These are phyloP conservation scores for Eurypyga helias DNA, from an alignment of 2,113 vertebrate genomes.

Conservation along the genomic window DNA sequence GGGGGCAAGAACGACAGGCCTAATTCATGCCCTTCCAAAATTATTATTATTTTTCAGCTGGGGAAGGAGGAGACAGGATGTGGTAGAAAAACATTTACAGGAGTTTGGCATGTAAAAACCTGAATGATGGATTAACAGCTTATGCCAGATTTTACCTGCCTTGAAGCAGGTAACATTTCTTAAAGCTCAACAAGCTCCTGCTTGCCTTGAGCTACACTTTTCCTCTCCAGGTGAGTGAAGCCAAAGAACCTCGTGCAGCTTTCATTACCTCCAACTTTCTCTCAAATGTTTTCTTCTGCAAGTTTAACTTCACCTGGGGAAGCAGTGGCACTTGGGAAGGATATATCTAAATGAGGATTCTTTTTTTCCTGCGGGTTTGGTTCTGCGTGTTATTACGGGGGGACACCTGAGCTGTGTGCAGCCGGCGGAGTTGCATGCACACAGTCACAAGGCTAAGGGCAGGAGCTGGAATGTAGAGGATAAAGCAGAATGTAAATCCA, in stretches of 20 bases:
- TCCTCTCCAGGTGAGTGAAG: conserved; percentile 23
- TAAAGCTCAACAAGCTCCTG: conserved; percentile 53
- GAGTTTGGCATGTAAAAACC: conserved; percentile 70
- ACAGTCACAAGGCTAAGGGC: conserved; percentile 42
- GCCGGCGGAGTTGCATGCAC: not conserved
- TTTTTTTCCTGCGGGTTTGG: not conserved
- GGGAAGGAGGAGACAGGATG: conserved; percentile 72
- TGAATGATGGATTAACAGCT: conserved; percentile 73
- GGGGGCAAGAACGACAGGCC: not conserved
- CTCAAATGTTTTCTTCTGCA: not conserved
- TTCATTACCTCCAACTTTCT: conserved; percentile 20
- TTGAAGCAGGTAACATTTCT: conserved; percentile 68
- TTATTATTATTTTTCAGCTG: conserved; percentile 66
- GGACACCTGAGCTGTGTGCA: not conserved
- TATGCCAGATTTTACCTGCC: conserved; percentile 70
- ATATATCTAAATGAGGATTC: not conserved
- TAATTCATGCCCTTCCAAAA: conserved; percentile 68
- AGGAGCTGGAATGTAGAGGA: conserved; percentile 61
- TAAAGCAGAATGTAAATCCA: conserved; percentile 60
- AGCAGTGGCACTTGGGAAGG: not conserved
- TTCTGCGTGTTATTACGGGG: not conserved
- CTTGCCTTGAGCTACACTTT: conserved; percentile 66
- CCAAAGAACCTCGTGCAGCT: not conserved
- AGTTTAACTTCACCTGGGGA: not conserved
- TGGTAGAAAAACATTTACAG: conserved; percentile 68